phyloP scores from a whole-genome alignment of 2,888 invertebrate genomes.

The Gymnocheta viridis region DNA sequence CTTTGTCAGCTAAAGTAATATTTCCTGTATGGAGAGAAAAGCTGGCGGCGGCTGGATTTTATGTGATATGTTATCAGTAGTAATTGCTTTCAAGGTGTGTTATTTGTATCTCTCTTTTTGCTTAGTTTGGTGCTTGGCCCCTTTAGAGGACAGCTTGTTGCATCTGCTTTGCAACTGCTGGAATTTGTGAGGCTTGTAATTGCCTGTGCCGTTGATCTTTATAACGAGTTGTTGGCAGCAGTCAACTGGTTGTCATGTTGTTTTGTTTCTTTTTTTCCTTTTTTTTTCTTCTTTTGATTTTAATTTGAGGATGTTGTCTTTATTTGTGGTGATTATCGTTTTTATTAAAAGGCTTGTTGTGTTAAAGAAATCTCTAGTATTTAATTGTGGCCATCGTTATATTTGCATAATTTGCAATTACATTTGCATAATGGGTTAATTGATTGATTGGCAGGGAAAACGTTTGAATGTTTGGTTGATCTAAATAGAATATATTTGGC shows the following conservation, averaged over 20 bases:
- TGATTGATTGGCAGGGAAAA: conserved; percentile 18
- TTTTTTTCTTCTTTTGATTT: background rate
- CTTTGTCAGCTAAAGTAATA: conserved; percentile 46
- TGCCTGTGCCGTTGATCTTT: conserved; percentile 32
- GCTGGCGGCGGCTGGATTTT: conserved; percentile 46
- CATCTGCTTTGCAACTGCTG: background rate
- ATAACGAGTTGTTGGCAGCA: conserved; percentile 42
- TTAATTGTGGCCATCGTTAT: conserved; percentile 23
- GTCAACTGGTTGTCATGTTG: conserved; percentile 49
- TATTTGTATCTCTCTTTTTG: conserved; percentile 35
- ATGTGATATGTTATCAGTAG: conserved; percentile 57
- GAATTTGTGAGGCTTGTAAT: conserved; percentile 32
- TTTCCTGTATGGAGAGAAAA: conserved; percentile 51
- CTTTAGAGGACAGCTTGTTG: conserved; percentile 36
- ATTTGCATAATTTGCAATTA: conserved; percentile 44
- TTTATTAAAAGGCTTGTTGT: conserved; percentile 52
- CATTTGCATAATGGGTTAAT: conserved; percentile 31
- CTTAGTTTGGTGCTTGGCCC: background rate
- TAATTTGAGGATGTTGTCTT: conserved; percentile 53
- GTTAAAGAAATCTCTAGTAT: conserved; percentile 40
- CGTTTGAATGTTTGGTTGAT: background rate
- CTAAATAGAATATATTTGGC: background rate
- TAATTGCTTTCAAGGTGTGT: conserved; percentile 59
- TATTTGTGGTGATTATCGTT: conserved; percentile 57
- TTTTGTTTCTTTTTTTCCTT: background rate